A percentile compares a stretch with the other conserved stretches of the same genome.
These are phyloP conservation scores for Matsumyia berberina DNA, from an alignment of 2,888 invertebrate species.

Conservation along the genomic window DNA sequence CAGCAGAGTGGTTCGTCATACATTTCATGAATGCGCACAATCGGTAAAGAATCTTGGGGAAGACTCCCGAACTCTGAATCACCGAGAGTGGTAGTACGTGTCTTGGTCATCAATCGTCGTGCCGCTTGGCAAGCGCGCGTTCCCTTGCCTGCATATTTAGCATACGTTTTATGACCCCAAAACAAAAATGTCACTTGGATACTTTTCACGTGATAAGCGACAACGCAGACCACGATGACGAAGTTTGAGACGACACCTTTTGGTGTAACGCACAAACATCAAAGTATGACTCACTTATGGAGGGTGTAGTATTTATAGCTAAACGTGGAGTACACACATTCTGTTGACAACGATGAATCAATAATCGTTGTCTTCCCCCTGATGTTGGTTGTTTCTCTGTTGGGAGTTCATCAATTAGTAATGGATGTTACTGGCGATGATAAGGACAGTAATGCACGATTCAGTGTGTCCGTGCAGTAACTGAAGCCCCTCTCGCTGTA, in stretches of 20 bases:
- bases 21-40: conserved; percentile 71
- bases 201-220: conserved; percentile 71
- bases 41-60: conserved; percentile 68
- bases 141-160: conserved; percentile 68
- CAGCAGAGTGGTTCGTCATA: conserved; percentile 70
- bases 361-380: conserved; percentile 54
- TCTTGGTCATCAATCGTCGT: conserved; percentile 73
- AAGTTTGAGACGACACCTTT: conserved; percentile 63
- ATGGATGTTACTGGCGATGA: conserved; percentile 34
- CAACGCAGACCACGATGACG: conserved; percentile 17
- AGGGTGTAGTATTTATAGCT: conserved; percentile 55
- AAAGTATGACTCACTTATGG: conserved; percentile 56
- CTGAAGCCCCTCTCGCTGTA: conserved; percentile 3
- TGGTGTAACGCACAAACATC: conserved; percentile 67
- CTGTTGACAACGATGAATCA: conserved; percentile 70
- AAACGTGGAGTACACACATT: conserved; percentile 52
- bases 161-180: conserved; percentile 71
- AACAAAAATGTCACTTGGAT: conserved; percentile 73
- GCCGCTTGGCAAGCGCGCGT: conserved; percentile 46
- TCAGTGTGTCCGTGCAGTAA: conserved; percentile 4
- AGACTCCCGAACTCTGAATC: conserved; percentile 68
- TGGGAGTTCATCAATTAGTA: conserved; percentile 49
- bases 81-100: conserved; percentile 60
- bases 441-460: conserved; percentile 31
- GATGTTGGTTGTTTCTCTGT: conserved; percentile 22